These are phyloP conservation scores for Sylvietta virens DNA, from an alignment of 2,113 vertebrate genomes.

Conservation along the genomic window DNA sequence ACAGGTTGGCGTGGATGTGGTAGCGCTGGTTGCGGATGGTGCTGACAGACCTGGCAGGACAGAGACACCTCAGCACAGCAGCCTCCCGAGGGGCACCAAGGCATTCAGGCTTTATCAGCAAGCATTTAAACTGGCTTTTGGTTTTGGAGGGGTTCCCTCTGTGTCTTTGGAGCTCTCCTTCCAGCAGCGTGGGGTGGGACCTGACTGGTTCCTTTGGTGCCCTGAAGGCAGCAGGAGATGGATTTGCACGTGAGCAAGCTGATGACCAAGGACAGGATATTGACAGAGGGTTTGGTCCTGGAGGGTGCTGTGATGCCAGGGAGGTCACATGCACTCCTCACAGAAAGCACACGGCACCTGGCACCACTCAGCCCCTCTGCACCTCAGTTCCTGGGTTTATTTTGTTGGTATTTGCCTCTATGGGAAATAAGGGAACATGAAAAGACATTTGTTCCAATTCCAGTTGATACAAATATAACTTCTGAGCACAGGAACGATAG, in stretches of 20 bases:
- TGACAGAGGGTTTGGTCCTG: not conserved
- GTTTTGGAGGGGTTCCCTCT: rapidly evolving
- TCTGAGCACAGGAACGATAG: not conserved
- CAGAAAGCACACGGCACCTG: not conserved
- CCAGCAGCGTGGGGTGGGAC: not conserved
- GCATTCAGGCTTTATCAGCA: not conserved
- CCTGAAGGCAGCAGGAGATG: not conserved
- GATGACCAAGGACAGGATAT: not conserved
- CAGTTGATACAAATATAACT: not conserved
- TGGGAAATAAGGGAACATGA: not conserved
- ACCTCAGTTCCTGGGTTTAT: not conserved
- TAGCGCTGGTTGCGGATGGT: constrained; percentile 94
- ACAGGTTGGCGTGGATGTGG: constrained; percentile 95
- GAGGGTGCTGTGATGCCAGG: not conserved
- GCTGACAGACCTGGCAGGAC: constrained; percentile 82
- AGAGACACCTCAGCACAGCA: not conserved
- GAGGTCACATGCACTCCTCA: not conserved
- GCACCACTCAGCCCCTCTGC: not conserved
- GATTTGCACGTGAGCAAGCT: not conserved
- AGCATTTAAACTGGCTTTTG: not conserved
- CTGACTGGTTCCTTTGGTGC: not conserved
- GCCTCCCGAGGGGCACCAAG: too few species aligned
- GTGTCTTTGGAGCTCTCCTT: too few species aligned
- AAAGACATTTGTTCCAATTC: not conserved
- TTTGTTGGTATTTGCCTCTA: not conserved